Base-by-base conservation (phyloP, 2,797 vertebrate species). In the Lutjanus argentimaculatus region DNA sequence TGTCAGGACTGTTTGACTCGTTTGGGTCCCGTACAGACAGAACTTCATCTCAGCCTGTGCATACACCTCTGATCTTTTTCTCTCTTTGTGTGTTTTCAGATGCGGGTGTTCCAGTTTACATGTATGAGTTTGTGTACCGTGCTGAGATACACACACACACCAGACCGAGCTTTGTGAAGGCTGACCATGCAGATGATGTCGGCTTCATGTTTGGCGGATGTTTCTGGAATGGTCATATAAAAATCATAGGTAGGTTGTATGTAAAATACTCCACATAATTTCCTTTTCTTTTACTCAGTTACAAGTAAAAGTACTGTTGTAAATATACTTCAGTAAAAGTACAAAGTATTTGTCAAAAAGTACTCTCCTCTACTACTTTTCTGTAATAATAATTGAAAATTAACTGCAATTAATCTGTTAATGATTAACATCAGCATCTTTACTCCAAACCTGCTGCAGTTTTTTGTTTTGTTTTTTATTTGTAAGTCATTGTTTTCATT, bases 101-200 rank as follows among this genome's bases (percentile, higher is more conserved):
- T 72, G 91, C 91, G 4, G 97, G 95, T 1, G 88, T 88, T 30
- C 93, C 96, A 0, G 96, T 98, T 40, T 98, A 97, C 86, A 83
- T 97, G 85, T 99, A 97, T 12, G 97, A 99, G 86, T 98, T 97
- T 86, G 95, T 93, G 7, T 95, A 98, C 62, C 83, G 85, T 0
- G 89, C 96, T 1, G 91, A 85, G 42, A 61, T 92, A 6, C 65
- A 80, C 11, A 72, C 85, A 51, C 63, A 85, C 19, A 66, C 22
- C 21, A 91, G 95, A n/a, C 97, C 97, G 4, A 90, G 87, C 66
- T 98, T 96, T 65, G 97, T 98, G 62, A 98, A 96, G 92, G 95
- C 97, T 0, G 97, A 98, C 77, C 97, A 98, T 15, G 72, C 61
- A 0, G 95, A 96, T 55, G 97, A 98, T 4, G 63, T 98, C 1